Base-by-base conservation (phyloP, 1,140 invertebrate genomes). In the Ectropis grisescens region DNA sequence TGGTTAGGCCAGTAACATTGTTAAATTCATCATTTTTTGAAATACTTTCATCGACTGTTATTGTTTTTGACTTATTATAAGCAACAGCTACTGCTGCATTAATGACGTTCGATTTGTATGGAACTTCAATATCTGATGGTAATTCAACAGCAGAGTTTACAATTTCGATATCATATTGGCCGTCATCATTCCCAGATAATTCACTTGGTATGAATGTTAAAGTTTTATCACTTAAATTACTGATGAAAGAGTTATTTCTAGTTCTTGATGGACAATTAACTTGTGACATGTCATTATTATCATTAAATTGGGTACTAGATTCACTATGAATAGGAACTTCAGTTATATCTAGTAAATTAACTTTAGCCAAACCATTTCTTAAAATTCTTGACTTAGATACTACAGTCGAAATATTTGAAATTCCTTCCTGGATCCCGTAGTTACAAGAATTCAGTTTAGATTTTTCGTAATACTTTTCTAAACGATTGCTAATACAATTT, bases 1-100 rank as follows among this genome's bases (percentile, higher is more conserved):
- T 4, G 16, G 3, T 19, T 19, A 3, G 16, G 16, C n/a, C n/a
- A n/a, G n/a, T n/a, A n/a, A 19, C 3, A 3, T 19, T 4, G 16
- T 19, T 19, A 19, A 19, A 8, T 19, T 19, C 16, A 19, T 4
- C 16, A 19, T 4, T 19, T 19, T 19, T 19, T 19, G 16, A 4
- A 4, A 19, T 4, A 19, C 3, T 19, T 19, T 19, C 8, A 19
- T 19, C 37, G 10, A 37, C 33, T 12, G 37, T 33, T 12, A 36
- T 44, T 9, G 34, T 30, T 29, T 50, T 37, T 10, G 41, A 23
- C 16, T 29, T 12, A 25, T 53, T 55, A 31, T 41, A 45, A 3
- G 54, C 33, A 13, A 59, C 47, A 11, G 62, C 61, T 23, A 59
- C 42, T 10, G 58, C 45, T 13, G 67, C 42, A 33, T 50, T 67